phyloP scores from a whole-genome alignment of 2,113 vertebrate species.

The Onychorhynchus coronatus region DNA sequence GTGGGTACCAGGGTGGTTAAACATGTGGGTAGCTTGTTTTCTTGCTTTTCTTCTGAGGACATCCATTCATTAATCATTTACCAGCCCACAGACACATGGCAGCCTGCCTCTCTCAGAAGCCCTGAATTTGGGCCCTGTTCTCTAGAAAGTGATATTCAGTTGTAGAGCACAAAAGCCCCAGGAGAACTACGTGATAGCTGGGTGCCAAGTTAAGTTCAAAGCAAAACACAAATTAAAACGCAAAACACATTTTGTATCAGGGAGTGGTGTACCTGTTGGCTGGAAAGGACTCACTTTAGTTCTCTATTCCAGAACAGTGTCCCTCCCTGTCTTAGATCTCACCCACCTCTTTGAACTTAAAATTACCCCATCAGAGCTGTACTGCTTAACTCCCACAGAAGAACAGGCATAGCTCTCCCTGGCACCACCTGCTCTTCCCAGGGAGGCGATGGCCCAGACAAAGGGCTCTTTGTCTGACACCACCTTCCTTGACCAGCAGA shows the following conservation, averaged over 20 bases:
- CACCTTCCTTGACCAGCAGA: background rate
- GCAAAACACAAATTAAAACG: slow-evolving; percentile 7
- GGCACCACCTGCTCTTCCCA: background rate
- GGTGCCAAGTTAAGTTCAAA: slow-evolving; percentile 3
- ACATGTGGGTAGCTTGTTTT: background rate
- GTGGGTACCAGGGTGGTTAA: background rate
- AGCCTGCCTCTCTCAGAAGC: background rate
- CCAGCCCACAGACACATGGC: background rate
- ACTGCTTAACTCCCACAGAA: background rate
- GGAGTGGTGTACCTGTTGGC: slow-evolving; percentile 8
- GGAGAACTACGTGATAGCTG: background rate
- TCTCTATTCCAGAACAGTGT: background rate
- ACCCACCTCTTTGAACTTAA: background rate
- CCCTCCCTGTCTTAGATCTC: slow-evolving; percentile 20
- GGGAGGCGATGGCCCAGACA: background rate
- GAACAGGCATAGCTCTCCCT: background rate
- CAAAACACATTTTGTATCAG: background rate
- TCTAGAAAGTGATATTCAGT: background rate
- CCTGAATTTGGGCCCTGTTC: background rate
- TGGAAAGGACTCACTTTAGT: background rate
- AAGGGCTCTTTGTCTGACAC: background rate
- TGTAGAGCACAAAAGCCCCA: background rate
- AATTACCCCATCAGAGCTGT: background rate
- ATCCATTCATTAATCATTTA: background rate
- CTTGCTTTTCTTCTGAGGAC: background rate